Conservation (phyloP, 2,888 invertebrate genomes). For the Apotomis turbidana region DNA sequence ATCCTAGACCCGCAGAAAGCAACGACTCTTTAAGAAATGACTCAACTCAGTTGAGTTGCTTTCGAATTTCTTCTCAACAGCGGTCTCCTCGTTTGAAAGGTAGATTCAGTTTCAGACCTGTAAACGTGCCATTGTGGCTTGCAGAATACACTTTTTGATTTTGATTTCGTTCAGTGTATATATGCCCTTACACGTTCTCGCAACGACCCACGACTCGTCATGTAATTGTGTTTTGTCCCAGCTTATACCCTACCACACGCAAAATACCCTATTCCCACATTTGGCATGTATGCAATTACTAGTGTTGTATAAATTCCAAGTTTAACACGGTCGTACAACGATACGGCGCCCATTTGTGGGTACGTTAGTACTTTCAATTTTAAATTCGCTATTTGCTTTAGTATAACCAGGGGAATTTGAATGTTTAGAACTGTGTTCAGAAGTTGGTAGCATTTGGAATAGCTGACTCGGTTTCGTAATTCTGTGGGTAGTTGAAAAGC, state of each 20-base stretch:
- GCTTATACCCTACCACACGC: neutral
- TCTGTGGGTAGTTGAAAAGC: neutral
- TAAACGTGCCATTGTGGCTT: too few species aligned
- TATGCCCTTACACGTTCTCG: too few species aligned
- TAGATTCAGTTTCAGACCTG: too few species aligned
- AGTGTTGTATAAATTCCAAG: constrained; percentile 14
- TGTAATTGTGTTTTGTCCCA: too few species aligned
- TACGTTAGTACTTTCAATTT: constrained; percentile 27
- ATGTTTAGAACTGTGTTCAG: neutral
- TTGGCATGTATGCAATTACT: constrained; percentile 31
- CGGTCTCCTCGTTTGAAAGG: too few species aligned
- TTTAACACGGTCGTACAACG: constrained; percentile 15
- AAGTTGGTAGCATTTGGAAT: constrained; percentile 9
- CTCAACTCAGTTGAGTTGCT: too few species aligned
- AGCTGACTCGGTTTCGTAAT: constrained; percentile 10
- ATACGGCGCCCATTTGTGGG: constrained; percentile 24
- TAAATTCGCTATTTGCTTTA: constrained; percentile 29
- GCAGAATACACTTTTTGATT: too few species aligned
- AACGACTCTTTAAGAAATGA: too few species aligned
- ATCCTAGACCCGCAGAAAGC: too few species aligned
- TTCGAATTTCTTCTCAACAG: too few species aligned
- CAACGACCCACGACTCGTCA: too few species aligned
- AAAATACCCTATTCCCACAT: neutral
- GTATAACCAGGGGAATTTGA: constrained; percentile 17
- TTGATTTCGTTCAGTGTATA: too few species aligned